Percentiles rank a stretch among this genome's conserved stretches.
Conservation (phyloP, 2,113 vertebrate genomes). For the Clarias gariepinus region DNA sequence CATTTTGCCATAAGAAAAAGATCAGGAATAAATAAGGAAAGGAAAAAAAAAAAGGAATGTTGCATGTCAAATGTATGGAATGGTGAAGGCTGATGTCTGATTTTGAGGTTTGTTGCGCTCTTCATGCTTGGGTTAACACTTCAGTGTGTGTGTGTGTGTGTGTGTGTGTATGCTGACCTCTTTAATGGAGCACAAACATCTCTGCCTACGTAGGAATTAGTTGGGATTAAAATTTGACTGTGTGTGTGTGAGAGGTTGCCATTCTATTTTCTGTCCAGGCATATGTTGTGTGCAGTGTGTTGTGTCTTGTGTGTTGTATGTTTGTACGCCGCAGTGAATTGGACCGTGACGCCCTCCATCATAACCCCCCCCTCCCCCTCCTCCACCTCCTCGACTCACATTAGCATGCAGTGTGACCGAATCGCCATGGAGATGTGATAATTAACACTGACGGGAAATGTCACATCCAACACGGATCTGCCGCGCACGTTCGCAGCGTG, state of each 20-base stretch:
- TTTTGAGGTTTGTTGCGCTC: not conserved
- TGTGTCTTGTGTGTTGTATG: constrained; percentile 24
- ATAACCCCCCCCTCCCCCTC: not conserved
- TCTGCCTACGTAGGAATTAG: not conserved
- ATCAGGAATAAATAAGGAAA: not conserved
- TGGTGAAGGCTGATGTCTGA: not conserved
- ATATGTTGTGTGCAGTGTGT: not conserved
- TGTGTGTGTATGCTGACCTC: constrained; percentile 21
- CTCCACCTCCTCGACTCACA: constrained; percentile 15
- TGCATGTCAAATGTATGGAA: not conserved
- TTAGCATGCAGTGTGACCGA: constrained; percentile 42
- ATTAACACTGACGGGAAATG: constrained; percentile 54
- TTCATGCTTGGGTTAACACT: not conserved
- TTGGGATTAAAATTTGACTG: not conserved
- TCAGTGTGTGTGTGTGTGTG: not conserved
- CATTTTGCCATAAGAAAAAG: not conserved
- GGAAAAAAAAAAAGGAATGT: not conserved
- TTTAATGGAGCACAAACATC: constrained; percentile 21
- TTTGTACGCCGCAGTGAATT: not conserved
- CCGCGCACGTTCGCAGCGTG: constrained; percentile 26
- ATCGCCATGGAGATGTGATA: constrained; percentile 43
- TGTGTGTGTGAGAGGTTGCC: not conserved
- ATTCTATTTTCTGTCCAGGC: not conserved
- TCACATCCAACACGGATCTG: constrained; percentile 48
- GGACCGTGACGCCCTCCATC: constrained; percentile 19